These are phyloP conservation scores for Marasmarcha lunaedactyla DNA, from an alignment of 2,888 invertebrate species.

Conservation along the genomic window DNA sequence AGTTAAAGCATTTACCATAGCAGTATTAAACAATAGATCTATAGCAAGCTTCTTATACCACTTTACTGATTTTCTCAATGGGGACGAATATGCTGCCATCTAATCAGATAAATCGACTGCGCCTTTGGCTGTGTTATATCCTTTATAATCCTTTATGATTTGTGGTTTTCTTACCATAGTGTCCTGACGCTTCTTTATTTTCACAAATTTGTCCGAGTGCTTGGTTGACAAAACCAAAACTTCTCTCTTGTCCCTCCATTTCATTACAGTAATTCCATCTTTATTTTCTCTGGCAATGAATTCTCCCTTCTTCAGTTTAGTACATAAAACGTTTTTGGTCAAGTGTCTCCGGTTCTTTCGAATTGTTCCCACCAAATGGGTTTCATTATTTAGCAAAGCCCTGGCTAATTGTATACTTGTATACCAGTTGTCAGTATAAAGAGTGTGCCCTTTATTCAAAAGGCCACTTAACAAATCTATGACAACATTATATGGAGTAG, in stretches of 20 bases:
- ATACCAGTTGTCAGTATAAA: no score
- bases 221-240: constrained; percentile 20
- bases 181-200: neutral
- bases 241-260: constrained; percentile 19
- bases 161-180: constrained; percentile 12
- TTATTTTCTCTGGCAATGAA: constrained; percentile 16
- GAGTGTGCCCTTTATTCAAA: no score
- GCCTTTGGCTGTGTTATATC: constrained; percentile 26
- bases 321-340: constrained; percentile 14
- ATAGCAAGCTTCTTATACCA: constrained; percentile 29
- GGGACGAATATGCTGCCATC: constrained; percentile 24
- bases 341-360: no score
- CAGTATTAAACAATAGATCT: constrained; percentile 20
- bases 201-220: constrained; percentile 7
- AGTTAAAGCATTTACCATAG: constrained; percentile 20
- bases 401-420: constrained; percentile 18
- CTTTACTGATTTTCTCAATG: constrained; percentile 27
- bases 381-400: no score
- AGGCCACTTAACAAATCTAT: constrained; percentile 21
- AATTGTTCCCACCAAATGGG: no score
- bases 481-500: no score
- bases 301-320: constrained; percentile 18
- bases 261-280: constrained; percentile 16
- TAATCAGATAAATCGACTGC: constrained; percentile 29
- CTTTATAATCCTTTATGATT: constrained; percentile 18